A percentile compares a stretch with the other conserved stretches of the same genome.
Evolutionary conservation across 2,888 invertebrate species (phyloP).

Genomic region (Hydrotaea cyrtoneurina): DNA sequence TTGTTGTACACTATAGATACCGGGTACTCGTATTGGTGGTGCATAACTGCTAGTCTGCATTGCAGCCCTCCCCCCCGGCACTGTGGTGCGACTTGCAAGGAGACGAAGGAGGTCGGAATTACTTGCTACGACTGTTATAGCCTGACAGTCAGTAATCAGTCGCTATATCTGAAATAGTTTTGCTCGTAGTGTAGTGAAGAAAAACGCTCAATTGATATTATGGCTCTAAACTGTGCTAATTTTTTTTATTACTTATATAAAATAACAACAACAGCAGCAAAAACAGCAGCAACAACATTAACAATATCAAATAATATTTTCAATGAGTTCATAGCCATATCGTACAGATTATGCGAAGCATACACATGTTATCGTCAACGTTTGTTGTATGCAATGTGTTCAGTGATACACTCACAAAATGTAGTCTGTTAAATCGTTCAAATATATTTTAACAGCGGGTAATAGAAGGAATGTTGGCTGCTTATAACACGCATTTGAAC

Average conservation of each 20-base stretch:
- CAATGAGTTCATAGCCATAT: slow-evolving; percentile 50
- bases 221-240: slow-evolving; percentile 63
- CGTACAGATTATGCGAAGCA: slow-evolving; percentile 32
- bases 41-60: not conserved
- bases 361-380: slow-evolving; percentile 17
- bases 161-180: slow-evolving; percentile 9
- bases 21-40: not conserved
- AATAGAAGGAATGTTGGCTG: no score
- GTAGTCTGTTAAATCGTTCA: not conserved
- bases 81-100: not conserved
- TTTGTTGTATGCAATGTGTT: slow-evolving; percentile 3
- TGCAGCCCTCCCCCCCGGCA: slow-evolving; percentile 9
- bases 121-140: not conserved
- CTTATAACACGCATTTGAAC: no score
- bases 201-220: slow-evolving; percentile 57
- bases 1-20: slow-evolving; percentile 27
- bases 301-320: slow-evolving; percentile 48
- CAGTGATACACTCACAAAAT: not conserved
- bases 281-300: slow-evolving; percentile 27
- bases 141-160: no score
- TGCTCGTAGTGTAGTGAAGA: slow-evolving; percentile 36
- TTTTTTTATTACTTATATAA: slow-evolving; percentile 55
- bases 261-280: slow-evolving; percentile 30
- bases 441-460: no score
- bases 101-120: not conserved